Percentiles rank a stretch among this genome's conserved stretches.
Evolutionary conservation across 2,113 vertebrate species (phyloP).

Genomic region (Ctenomys sociabilis): DNA sequence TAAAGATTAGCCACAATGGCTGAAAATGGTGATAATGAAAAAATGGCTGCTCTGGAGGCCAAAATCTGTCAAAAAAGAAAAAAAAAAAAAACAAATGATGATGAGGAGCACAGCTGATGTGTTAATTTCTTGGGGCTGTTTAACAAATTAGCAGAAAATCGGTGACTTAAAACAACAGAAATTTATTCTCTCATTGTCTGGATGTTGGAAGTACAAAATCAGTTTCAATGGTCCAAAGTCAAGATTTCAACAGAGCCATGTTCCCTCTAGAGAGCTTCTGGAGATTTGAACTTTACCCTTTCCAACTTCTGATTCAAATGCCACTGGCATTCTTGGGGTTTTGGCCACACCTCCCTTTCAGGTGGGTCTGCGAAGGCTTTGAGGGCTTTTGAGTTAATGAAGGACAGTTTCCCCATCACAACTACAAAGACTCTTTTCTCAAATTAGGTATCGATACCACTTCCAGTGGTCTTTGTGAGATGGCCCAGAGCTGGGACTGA

Average conservation of each 20-base stretch:
- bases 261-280: not conserved
- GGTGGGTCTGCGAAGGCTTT: not conserved
- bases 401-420: not conserved
- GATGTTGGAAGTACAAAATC: not conserved
- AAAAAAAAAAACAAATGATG: too few relatives aligned
- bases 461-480: not conserved
- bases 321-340: accelerated
- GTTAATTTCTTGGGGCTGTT: not conserved
- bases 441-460: not conserved
- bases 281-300: not conserved
- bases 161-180: not conserved
- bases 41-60: too few relatives aligned
- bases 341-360: not conserved
- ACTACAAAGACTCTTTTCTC: not conserved
- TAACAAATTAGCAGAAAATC: not conserved
- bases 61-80: too few relatives aligned
- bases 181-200: not conserved
- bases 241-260: not conserved
- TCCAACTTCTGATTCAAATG: not conserved
- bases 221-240: not conserved
- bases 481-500: too few relatives aligned
- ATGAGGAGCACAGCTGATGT: not conserved
- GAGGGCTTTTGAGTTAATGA: not conserved
- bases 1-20: too few relatives aligned
- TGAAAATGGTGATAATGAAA: too few relatives aligned